A percentile compares a stretch with the other conserved stretches of the same genome.
Evolutionary conservation across 2,888 invertebrate species (phyloP).

Genomic region (Heliconius ismenius): DNA sequence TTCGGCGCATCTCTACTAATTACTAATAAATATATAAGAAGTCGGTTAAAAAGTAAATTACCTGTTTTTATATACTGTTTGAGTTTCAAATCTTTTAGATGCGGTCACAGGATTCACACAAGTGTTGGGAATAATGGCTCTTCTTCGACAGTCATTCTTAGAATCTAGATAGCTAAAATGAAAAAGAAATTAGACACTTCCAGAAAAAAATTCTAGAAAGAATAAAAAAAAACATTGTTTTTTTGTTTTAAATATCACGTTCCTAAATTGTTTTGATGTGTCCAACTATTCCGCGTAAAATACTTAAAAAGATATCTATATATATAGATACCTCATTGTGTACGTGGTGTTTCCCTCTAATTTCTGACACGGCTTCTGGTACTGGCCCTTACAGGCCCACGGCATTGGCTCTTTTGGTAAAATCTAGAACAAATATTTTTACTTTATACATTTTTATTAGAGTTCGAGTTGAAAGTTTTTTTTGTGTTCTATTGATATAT

Average conservation of each 20-base stretch:
- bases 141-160: slow-evolving; percentile 67
- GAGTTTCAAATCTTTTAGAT: slow-evolving; percentile 66
- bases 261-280: not conserved
- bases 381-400: slow-evolving; percentile 73
- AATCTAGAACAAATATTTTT: slow-evolving; percentile 54
- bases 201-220: no score
- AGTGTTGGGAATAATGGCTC: slow-evolving; percentile 64
- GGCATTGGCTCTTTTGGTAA: slow-evolving; percentile 66
- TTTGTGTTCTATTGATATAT: no score
- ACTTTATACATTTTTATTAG: no score
- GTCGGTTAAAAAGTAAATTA: slow-evolving; percentile 38
- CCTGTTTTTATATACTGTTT: slow-evolving; percentile 76
- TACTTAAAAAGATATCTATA: not conserved
- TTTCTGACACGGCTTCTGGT: slow-evolving; percentile 69
- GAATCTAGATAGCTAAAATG: slow-evolving; percentile 63
- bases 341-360: slow-evolving; percentile 69
- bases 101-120: slow-evolving; percentile 68
- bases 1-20: no score
- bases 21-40: not conserved
- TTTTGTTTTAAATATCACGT: not conserved
- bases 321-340: slow-evolving; percentile 61
- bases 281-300: not conserved
- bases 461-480: no score
- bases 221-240: no score
- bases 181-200: slow-evolving; percentile 23